Percentiles rank a stretch among this genome's conserved stretches.
Conservation (phyloP, 2,113 vertebrate genomes). For the Arizona elegans region DNA sequence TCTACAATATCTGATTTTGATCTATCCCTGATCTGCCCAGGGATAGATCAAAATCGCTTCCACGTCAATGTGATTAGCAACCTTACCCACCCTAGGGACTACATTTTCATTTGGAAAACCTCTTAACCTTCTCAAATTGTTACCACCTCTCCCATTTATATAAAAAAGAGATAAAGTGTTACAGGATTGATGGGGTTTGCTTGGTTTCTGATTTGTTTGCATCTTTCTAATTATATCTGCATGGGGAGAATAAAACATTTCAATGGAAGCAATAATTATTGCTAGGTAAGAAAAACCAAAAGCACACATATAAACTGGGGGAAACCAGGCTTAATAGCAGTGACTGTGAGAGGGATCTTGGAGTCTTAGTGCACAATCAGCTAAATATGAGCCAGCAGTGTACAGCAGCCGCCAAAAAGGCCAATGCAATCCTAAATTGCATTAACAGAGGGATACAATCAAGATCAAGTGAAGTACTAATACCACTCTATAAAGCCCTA, state of each 20-base stretch:
- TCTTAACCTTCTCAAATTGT: slow-evolving; percentile 32
- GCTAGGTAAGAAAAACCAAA: not conserved
- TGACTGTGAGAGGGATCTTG: too few relatives aligned
- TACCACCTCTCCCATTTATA: slow-evolving; percentile 34
- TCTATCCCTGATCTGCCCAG: not conserved
- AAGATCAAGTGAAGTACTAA: too few relatives aligned
- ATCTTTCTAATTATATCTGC: not conserved
- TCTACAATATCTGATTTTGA: not conserved
- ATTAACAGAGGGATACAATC: too few relatives aligned
- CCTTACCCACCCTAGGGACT: not conserved
- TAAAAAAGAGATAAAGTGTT: not conserved
- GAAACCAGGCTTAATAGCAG: too few relatives aligned
- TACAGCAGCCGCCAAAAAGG: too few relatives aligned
- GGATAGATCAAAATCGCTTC: not conserved
- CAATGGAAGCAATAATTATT: not conserved
- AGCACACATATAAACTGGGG: too few relatives aligned
- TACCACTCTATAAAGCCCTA: too few relatives aligned
- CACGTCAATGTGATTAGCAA: not conserved
- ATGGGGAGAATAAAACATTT: slow-evolving; percentile 3
- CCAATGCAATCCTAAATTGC: too few relatives aligned
- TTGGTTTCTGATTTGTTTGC: not conserved
- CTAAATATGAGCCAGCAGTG: too few relatives aligned
- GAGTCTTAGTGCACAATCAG: too few relatives aligned
- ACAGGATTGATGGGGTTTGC: not conserved
- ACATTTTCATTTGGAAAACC: not conserved